Base-by-base conservation (phyloP, 64 coral and sea anemone genomes). In the Montipora foliosa region DNA sequence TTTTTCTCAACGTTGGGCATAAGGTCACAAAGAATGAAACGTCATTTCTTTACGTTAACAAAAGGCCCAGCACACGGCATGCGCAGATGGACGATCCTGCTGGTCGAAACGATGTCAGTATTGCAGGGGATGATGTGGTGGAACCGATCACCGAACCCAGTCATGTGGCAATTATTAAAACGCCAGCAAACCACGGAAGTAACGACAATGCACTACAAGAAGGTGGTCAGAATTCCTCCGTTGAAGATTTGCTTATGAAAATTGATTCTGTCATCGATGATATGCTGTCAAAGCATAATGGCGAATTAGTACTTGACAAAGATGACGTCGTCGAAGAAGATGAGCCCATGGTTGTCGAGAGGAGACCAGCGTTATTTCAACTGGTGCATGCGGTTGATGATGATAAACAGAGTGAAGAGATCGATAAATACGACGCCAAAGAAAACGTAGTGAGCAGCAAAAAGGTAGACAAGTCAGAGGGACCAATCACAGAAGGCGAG, bases 181-280 rank as follows among this genome's bases (percentile, higher is more conserved):
- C 49, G 20, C 19, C 78, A 8, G 51, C n/a, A 57, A 14, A 15
- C 68, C 81, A 84, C 47, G 81, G 44, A 84, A 44, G 59, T 82
- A 49, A 22, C 25, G 79, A 44, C 11, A 19, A 62, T 10, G 79
- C 29, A 44, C 3, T 22, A 60, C 6, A 57, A 10, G 53, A 62
- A 82, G 57, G 29, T 10, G 52, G 14, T 24, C 37, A 37, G 37
- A 9, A 37, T 44, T 10, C 79, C 4, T 62, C 79, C 9, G 79
- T 82, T 44, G 21, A 82, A 55, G 25, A 55, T 10, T 82, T 82
- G 53, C 79, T 82, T 5, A 4, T 37, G 16, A 82, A 82, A 24
- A 82, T 82, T 15, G 53, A 62, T 58, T 62, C 57, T 7, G 22
- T 64, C 61, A 61, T 82, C 13, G 79, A 62, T 14, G n/a, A 12